Conservation (phyloP, 2,797 vertebrate genomes). For the Enteromius trimaculatus region DNA sequence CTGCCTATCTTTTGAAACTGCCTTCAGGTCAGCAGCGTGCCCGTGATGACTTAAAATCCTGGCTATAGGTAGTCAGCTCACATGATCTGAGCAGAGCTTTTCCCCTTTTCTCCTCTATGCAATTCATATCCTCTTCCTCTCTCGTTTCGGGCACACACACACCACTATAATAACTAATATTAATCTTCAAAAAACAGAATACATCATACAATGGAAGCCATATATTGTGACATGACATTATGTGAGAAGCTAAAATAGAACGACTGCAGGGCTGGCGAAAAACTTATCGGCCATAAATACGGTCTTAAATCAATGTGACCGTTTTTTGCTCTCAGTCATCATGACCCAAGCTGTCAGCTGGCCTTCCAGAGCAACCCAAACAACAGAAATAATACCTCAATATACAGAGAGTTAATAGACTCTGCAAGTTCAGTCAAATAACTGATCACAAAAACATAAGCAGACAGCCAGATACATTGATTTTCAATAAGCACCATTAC, state of each 20-base stretch:
- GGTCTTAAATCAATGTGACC: slow-evolving; percentile 45
- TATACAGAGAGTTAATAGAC: slow-evolving; percentile 16
- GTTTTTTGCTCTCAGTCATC: slow-evolving; percentile 35
- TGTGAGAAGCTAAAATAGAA: slow-evolving; percentile 16
- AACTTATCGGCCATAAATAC: slow-evolving; percentile 25
- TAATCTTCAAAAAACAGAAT: slow-evolving; percentile 8
- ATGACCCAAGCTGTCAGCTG: slow-evolving; percentile 12
- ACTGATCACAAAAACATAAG: slow-evolving; percentile 4
- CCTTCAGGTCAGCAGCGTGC: not conserved
- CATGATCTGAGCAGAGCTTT: not conserved
- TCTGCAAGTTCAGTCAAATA: slow-evolving; percentile 25
- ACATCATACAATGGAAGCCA: not conserved
- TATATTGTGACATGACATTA: slow-evolving; percentile 24
- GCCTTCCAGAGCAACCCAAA: slow-evolving; percentile 9
- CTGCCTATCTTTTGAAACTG: not conserved
- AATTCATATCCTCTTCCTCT: not conserved
- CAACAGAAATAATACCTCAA: slow-evolving; percentile 1
- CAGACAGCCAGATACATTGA: slow-evolving; percentile 25
- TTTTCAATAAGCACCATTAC: slow-evolving; percentile 18
- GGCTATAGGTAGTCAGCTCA: not conserved
- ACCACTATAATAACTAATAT: slow-evolving; percentile 24
- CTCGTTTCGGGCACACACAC: not conserved
- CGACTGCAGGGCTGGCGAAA: slow-evolving; percentile 12
- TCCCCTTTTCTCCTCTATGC: not conserved
- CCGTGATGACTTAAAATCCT: slow-evolving; percentile 14